A percentile compares a stretch with the other conserved stretches of the same genome.
phyloP scores from a whole-genome alignment of 2,888 invertebrate species.

The Rhynchonema sp. region DNA sequence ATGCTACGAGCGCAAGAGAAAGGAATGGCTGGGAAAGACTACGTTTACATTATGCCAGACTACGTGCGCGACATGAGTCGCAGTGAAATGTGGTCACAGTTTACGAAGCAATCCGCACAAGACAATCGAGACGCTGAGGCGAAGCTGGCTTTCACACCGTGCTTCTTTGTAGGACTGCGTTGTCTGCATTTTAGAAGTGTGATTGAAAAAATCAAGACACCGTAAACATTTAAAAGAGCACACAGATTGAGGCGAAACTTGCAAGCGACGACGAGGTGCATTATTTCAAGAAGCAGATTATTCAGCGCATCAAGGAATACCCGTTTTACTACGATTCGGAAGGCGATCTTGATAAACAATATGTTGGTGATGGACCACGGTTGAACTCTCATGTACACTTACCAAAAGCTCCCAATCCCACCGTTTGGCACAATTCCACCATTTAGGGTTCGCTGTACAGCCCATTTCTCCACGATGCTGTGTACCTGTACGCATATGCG shows the following conservation, averaged over 20 bases:
- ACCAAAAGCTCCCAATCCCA: background rate
- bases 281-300: slow-evolving; percentile 5
- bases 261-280: slow-evolving; percentile 5
- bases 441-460: slow-evolving; percentile 6
- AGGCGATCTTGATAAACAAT: background rate
- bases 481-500: slow-evolving; percentile 1
- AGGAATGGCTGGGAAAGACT: background rate
- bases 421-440: background rate
- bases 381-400: background rate
- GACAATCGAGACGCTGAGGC: slow-evolving; percentile 4
- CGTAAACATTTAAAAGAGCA: no score
- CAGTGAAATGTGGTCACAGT: slow-evolving; percentile 4
- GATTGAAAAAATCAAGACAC: background rate
- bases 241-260: slow-evolving; percentile 4
- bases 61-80: slow-evolving; percentile 6
- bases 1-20: slow-evolving; percentile 3
- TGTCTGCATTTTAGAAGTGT: background rate
- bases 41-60: slow-evolving; percentile 6
- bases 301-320: slow-evolving; percentile 1
- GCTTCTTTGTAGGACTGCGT: background rate
- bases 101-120: background rate
- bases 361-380: background rate
- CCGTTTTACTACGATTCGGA: slow-evolving; percentile 3
- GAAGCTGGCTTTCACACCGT: slow-evolving; percentile 1
- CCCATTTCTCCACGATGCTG: slow-evolving; percentile 5